Percentiles rank a stretch among this genome's conserved stretches.
phyloP scores from a whole-genome alignment of 92 coral and sea anemone genomes.

The Virgularia gustaviana region DNA sequence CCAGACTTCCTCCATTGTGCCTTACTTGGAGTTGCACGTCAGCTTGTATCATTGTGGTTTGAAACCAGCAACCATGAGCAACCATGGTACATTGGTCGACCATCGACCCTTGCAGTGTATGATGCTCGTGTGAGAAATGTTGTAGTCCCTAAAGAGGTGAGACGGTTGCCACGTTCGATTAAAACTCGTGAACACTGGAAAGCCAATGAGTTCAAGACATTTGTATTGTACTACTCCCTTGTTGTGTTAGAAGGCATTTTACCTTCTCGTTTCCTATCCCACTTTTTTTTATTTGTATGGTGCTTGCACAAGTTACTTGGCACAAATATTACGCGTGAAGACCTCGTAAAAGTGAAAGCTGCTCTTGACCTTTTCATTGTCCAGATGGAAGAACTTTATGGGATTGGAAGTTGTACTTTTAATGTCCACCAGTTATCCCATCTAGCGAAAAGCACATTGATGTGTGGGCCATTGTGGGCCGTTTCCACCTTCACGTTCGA shows the following conservation, averaged over 20 bases:
- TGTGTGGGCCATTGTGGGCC: slow-evolving; percentile 11
- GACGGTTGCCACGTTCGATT: slow-evolving; percentile 14
- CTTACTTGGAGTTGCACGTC: slow-evolving; percentile 16
- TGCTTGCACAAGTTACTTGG: slow-evolving; percentile 5
- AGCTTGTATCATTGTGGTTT: slow-evolving; percentile 11
- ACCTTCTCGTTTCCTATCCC: neutral
- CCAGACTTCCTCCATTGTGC: slow-evolving; percentile 10
- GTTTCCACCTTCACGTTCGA: neutral
- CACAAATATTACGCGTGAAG: neutral
- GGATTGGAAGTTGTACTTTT: neutral
- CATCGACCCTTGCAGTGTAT: neutral
- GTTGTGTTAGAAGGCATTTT: neutral
- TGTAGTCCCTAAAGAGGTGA: slow-evolving; percentile 18
- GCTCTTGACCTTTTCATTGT: neutral
- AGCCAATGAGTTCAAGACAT: slow-evolving; percentile 6
- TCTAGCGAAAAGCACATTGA: neutral
- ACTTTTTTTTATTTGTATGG: neutral
- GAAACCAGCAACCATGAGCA: slow-evolving; percentile 3
- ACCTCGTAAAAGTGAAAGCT: neutral
- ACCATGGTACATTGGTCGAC: slow-evolving; percentile 22
- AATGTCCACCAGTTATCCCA: slow-evolving; percentile 12
- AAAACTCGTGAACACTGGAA: slow-evolving; percentile 17
- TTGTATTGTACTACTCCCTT: neutral
- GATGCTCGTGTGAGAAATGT: slow-evolving; percentile 1
- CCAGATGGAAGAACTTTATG: slow-evolving; percentile 10